These are phyloP conservation scores for Heliconius erato DNA, from an alignment of 2,888 invertebrate species.

Conservation along the genomic window DNA sequence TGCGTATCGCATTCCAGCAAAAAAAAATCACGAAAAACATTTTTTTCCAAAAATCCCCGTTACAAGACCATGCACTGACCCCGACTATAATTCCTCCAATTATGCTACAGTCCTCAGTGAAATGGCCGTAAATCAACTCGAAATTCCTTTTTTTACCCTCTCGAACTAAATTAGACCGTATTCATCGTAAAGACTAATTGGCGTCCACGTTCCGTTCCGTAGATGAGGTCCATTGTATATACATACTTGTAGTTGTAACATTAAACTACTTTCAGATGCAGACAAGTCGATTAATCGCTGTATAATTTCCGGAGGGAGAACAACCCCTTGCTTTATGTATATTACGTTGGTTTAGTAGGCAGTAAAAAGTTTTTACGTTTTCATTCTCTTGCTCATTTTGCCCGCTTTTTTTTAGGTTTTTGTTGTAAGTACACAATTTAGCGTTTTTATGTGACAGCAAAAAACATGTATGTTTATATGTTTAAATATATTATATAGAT, in stretches of 20 bases:
- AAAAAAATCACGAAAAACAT: too few species aligned
- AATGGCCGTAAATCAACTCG: constrained; percentile 3
- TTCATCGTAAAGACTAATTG: constrained; percentile 61
- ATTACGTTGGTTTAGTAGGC: constrained; percentile 31
- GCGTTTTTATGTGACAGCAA: not conserved
- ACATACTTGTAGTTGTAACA: constrained; percentile 1
- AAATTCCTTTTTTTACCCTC: constrained; percentile 17
- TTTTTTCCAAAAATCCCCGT: too few species aligned
- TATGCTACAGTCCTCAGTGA: not conserved
- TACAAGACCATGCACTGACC: too few species aligned
- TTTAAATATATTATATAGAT: not conserved
- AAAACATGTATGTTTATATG: not conserved
- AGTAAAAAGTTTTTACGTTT: constrained; percentile 28
- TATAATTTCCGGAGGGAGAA: constrained; percentile 41
- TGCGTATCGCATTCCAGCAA: too few species aligned
- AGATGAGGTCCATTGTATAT: constrained; percentile 55
- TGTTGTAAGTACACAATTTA: constrained; percentile 8
- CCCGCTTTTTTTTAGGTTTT: constrained; percentile 18
- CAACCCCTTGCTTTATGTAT: constrained; percentile 33
- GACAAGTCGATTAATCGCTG: constrained; percentile 40
- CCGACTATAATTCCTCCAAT: not conserved
- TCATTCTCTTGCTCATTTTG: constrained; percentile 15
- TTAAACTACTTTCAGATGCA: constrained; percentile 34
- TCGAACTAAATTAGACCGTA: constrained; percentile 61
- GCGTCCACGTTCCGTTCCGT: constrained; percentile 56